Conservation (phyloP, 2,113 vertebrate species). For the Podilymbus podiceps region DNA sequence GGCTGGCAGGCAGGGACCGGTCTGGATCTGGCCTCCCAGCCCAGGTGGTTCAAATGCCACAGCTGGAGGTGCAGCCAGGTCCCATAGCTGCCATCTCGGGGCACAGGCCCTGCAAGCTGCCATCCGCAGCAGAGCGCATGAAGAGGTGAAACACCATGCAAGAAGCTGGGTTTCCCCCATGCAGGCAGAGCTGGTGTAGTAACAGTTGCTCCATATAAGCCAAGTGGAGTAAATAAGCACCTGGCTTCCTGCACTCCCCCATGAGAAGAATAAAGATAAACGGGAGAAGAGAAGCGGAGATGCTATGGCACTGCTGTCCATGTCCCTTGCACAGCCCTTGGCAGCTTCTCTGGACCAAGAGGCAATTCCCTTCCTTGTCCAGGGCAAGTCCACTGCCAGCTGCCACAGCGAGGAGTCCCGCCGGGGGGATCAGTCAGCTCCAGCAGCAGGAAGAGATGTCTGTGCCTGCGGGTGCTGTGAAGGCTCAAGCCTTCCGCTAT, state of each 20-base stretch:
- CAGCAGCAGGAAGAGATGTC: background rate
- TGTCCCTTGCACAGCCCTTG: no score
- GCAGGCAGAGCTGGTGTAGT: background rate
- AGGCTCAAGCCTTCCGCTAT: background rate
- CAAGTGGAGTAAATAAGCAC: background rate
- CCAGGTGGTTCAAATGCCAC: background rate
- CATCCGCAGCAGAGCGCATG: background rate
- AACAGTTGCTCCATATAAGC: background rate
- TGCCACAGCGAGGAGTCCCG: background rate
- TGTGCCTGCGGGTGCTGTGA: accelerated
- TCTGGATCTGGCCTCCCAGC: background rate
- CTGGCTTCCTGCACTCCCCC: background rate
- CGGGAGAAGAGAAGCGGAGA: background rate
- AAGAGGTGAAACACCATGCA: background rate
- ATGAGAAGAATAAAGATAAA: background rate
- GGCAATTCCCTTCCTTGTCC: accelerated
- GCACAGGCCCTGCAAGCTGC: background rate
- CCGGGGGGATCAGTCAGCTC: background rate
- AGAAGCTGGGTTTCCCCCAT: background rate
- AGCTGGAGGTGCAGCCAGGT: background rate
- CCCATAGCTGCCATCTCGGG: no score
- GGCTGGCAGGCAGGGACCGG: background rate
- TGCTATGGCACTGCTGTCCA: background rate
- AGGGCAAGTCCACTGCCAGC: background rate
- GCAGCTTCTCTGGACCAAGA: background rate